Evolutionary conservation across 2,113 vertebrate species (phyloP), one percentile per base, ranked within the genome.

Genomic region (Lycaon pictus): DNA sequence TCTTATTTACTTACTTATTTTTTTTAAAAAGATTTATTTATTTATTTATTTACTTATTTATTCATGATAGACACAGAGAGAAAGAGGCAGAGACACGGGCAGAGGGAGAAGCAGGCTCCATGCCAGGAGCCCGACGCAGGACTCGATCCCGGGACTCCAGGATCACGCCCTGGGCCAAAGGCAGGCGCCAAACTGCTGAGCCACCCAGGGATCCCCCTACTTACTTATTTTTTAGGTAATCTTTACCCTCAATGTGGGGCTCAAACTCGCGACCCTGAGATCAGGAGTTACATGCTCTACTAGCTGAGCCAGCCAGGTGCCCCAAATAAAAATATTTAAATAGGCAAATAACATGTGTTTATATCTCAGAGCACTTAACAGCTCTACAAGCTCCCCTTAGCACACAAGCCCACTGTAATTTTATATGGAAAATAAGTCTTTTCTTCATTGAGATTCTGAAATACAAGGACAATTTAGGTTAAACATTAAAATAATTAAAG

Each of bases 401-500:
- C 9, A 17, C 32, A 29, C 11, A 76, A 43, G 27, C 11, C n/a
- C 37, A 32, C 16, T 72, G 80, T 74, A 43, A 92, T 81, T 79
- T 83, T 80, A 56, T 51, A 72, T 8, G 32, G 84, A 74, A 56
- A 88, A n/a, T 60, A 53, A 69, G 5, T 48, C 37, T 79, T 96
- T 67, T 82, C 84, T 93, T 89, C 23, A 51, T 69, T 62, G 2
- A 32, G 74, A 81, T 69, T 67, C 92, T 89, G 80, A 93, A 94
- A 84, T 43, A 76, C n/a, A 91, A 9, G 58, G 48, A 81, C 7
- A 32, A n/a, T 86, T 71, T 43, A 80, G 12, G 23, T 91, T 69
- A 32, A 71, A 92, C 48, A 81, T 76, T 76, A 77, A 92, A 94
- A 55, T 85, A 92, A 92, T 72, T 35, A 35, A 74, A 97, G 81